phyloP scores from a whole-genome alignment of 92 coral and sea anemone genomes.

The Phymanthus crucifer region DNA sequence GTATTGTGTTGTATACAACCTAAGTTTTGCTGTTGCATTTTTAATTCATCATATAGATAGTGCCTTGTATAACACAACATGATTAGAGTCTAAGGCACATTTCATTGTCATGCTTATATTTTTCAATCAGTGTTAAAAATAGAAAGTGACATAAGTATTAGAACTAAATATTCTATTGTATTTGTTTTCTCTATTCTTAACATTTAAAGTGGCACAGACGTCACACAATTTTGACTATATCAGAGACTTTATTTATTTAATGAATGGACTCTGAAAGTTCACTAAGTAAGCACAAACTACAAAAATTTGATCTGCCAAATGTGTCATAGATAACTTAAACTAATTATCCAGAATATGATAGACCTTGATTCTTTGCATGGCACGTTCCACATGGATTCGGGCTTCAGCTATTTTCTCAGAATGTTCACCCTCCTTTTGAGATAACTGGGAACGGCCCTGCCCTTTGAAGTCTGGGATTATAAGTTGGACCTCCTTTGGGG shows the following conservation, averaged over 20 bases:
- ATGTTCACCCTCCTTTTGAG: constrained; percentile 17
- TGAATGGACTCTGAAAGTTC: constrained; percentile 33
- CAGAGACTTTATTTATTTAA: constrained; percentile 3
- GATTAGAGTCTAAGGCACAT: too few species aligned
- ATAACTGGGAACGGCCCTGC: constrained; percentile 44
- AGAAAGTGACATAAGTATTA: not conserved
- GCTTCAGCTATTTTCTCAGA: constrained; percentile 53
- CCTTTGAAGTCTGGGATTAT: constrained; percentile 7
- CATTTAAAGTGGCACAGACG: not conserved
- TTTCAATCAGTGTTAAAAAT: not conserved
- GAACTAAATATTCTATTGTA: not conserved
- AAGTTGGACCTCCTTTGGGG: constrained; percentile 38
- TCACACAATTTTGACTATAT: not conserved
- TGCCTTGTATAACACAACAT: too few species aligned
- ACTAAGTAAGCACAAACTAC: constrained; percentile 45
- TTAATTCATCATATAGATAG: too few species aligned
- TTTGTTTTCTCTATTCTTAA: not conserved
- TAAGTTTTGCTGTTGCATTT: too few species aligned
- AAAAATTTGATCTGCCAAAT: constrained; percentile 43
- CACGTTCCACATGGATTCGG: constrained; percentile 58
- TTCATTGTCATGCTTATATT: too few species aligned
- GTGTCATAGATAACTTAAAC: constrained; percentile 31
- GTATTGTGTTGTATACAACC: too few species aligned
- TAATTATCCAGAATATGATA: constrained; percentile 39
- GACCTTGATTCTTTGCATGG: constrained; percentile 44